Base-by-base conservation (phyloP, 2,797 vertebrate genomes). In the Hafferia zeledoni region DNA sequence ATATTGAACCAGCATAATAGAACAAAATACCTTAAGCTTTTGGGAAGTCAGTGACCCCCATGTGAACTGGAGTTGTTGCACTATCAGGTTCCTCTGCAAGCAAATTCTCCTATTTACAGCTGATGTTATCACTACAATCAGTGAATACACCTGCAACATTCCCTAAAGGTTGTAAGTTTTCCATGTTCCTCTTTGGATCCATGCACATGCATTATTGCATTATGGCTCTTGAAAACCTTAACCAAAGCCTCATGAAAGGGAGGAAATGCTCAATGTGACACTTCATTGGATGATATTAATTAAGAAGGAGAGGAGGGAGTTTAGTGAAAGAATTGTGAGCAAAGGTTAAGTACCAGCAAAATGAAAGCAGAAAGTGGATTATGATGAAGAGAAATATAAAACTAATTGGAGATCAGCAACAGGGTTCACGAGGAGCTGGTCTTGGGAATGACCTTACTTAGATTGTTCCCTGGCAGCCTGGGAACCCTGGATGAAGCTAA, bases 391-490 rank as follows among this genome's bases (percentile, higher is more conserved):
- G 69, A 65, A 94, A 50, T 78, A 44, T 39, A 52, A 90, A 25
- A 46, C 76, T 95, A 93, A 94, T 93, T 91, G 69, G 57, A 71
- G 72, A 83, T 90, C 82, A 91, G n/a, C 43, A 86, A 64, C 65
- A 37, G 65, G 30, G 61, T 35, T 87, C 72, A 68, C 60, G 68
- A 75, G 61, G 76, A 82, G 56, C 60, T 91, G 83, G 33, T 70
- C 68, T 89, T 80, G 43, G 83, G 31, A 74, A 74, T 74, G 75
- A 83, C 87, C 76, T 85, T 41, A 24, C 82, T 82, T 81, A 75
- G 28, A 61, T 85, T 83, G 65, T 19, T 93, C 71, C 41, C 57
- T 67, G 44, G n/a, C 53, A 89, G 53, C 57, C 76, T 71, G 79
- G 37, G 61, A 92, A 30, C 43, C 7, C 46, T 94, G 49, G 33